Conservation (phyloP, 2,113 vertebrate species). For the Hippocampus mohnikei region DNA sequence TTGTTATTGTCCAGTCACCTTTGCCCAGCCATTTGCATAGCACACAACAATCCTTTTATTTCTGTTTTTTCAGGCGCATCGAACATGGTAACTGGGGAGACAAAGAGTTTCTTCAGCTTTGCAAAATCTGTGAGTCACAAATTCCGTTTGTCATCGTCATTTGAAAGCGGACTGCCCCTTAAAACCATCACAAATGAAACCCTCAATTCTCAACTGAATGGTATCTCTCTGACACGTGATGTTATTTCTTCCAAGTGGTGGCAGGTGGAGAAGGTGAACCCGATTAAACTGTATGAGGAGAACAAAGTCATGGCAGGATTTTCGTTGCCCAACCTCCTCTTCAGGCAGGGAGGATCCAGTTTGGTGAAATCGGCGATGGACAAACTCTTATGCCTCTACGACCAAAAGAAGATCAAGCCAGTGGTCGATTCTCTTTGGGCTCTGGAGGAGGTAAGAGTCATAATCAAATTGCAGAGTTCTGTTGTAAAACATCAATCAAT, state of each 20-base stretch:
- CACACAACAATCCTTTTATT: conserved; percentile 46
- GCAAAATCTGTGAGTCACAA: conserved; percentile 94
- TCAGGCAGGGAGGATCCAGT: conserved; percentile 85
- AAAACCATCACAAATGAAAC: conserved; percentile 29
- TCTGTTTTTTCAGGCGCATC: conserved; percentile 86
- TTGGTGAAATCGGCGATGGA: conserved; percentile 83
- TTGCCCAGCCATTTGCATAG: conserved; percentile 22
- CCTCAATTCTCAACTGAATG: conserved; percentile 8
- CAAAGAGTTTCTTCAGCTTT: conserved; percentile 99
- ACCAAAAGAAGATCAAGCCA: conserved; percentile 90
- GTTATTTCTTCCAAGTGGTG: conserved; percentile 82
- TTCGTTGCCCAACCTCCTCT: conserved; percentile 93
- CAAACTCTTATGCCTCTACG: conserved; percentile 85
- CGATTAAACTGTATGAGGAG: conserved; percentile 96
- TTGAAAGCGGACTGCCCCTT: conserved; percentile 25
- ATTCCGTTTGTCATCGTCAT: conserved; percentile 35
- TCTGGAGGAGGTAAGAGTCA: conserved; percentile 89
- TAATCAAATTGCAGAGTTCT: conserved; percentile 7
- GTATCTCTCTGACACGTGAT: not conserved
- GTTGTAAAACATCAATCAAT: not conserved
- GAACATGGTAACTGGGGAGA: conserved; percentile 98
- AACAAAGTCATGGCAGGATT: conserved; percentile 98
- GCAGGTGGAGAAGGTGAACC: conserved; percentile 99
- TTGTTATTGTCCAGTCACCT: conserved; percentile 38
- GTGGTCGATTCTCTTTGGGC: conserved; percentile 96